Conservation (phyloP, 2,888 invertebrate species). For the Oscheius sp. region DNA sequence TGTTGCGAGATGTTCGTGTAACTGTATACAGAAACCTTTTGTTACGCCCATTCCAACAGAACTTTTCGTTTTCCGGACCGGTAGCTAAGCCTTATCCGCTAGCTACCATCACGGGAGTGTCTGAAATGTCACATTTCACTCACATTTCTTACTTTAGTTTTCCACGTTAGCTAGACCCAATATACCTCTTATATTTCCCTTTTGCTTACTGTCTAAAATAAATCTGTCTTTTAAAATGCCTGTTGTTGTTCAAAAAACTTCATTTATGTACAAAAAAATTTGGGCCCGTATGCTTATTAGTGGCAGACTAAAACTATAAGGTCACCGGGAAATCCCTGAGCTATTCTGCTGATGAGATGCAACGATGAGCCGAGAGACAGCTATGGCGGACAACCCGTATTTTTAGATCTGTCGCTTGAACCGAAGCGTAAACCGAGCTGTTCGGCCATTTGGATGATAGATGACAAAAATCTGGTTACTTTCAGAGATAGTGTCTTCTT, state of each 20-base stretch:
- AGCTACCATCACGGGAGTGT: conserved; percentile 31
- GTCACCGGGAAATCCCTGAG: conserved; percentile 36
- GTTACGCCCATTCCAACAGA: conserved; percentile 28
- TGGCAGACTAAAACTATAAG: conserved; percentile 7
- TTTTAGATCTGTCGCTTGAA: conserved; percentile 63
- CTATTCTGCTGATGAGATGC: conserved; percentile 19
- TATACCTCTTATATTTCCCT: background rate
- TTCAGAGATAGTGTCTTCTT: conserved; percentile 72
- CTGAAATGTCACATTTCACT: background rate
- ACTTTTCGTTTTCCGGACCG: conserved; percentile 1
- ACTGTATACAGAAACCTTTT: conserved; percentile 14
- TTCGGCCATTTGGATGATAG: conserved; percentile 72
- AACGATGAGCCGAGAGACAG: conserved; percentile 7
- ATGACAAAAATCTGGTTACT: conserved; percentile 71
- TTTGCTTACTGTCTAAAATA: conserved; percentile 6
- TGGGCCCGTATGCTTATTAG: conserved; percentile 24
- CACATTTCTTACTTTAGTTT: conserved; percentile 15
- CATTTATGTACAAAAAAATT: conserved; percentile 27
- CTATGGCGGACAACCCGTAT: conserved; percentile 9
- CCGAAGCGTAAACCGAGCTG: conserved; percentile 70
- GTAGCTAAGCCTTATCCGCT: conserved; percentile 34
- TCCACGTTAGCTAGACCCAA: background rate
- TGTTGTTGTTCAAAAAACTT: too few relatives aligned
- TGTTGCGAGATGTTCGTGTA: conserved; percentile 26
- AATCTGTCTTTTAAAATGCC: conserved; percentile 29